phyloP scores from a whole-genome alignment of 1,140 invertebrate species.

The Solen grandis region DNA sequence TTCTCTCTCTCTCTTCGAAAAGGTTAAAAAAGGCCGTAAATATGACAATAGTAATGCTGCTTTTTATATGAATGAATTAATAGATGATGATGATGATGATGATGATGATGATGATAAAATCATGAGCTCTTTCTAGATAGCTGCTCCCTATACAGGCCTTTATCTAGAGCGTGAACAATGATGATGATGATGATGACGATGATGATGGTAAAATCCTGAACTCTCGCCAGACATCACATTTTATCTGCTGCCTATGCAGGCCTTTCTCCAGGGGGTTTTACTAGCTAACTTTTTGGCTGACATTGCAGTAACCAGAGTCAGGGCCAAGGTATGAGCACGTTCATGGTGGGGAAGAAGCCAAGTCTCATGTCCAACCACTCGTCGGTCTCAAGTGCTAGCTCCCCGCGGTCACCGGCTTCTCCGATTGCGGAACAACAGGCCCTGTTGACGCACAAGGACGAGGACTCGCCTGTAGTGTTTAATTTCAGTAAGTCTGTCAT shows the following conservation, averaged over 20 bases:
- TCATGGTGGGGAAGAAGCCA: conserved; percentile 25
- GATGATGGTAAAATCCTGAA: not conserved
- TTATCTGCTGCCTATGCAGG: not conserved
- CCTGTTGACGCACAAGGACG: not conserved
- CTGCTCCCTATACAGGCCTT: too few relatives aligned
- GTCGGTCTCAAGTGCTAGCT: not conserved
- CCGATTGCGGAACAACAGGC: not conserved
- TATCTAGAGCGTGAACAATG: too few relatives aligned
- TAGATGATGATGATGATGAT: too few relatives aligned
- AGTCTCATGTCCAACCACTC: conserved; percentile 16
- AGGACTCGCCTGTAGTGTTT: conserved; percentile 31
- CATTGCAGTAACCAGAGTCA: conserved; percentile 17
- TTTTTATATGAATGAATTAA: too few relatives aligned
- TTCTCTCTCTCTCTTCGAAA: not conserved
- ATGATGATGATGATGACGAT: too few relatives aligned
- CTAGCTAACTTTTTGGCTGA: not conserved
- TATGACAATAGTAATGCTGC: too few relatives aligned
- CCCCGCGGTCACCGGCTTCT: conserved; percentile 17
- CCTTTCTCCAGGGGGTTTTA: not conserved
- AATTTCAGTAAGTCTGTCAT: conserved; percentile 46
- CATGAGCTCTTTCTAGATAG: not conserved
- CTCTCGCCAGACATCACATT: not conserved
- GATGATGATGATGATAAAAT: not conserved
- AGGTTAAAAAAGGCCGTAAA: too few relatives aligned
- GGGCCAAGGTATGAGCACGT: conserved; percentile 8